phyloP scores from a whole-genome alignment of 92 coral and sea anemone genomes.

The Paragorgia papillata region DNA sequence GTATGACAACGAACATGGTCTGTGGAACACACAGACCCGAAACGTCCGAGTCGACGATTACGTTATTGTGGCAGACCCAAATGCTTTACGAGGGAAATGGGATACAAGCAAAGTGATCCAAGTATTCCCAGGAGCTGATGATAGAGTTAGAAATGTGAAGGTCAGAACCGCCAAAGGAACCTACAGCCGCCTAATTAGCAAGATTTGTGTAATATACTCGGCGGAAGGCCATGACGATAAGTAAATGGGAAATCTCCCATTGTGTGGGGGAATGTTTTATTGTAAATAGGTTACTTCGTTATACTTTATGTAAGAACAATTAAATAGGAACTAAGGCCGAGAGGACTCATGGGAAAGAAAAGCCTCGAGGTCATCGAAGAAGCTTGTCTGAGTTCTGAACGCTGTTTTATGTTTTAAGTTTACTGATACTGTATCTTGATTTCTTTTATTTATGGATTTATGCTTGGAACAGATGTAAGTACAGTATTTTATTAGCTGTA shows the following conservation, averaged over 20 bases:
- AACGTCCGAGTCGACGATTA: conserved; percentile 45
- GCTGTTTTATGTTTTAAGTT: too few species aligned
- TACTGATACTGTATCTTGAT: too few species aligned
- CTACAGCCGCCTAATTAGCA: conserved; percentile 37
- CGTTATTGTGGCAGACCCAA: conserved; percentile 34
- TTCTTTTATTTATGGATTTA: too few species aligned
- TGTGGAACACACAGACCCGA: conserved; percentile 21
- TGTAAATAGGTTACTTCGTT: too few species aligned
- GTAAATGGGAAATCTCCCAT: conserved; percentile 41
- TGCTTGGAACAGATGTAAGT: too few species aligned
- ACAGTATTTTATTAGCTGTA: too few species aligned
- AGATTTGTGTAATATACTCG: conserved; percentile 48
- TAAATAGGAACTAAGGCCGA: too few species aligned
- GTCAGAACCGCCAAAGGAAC: conserved; percentile 45
- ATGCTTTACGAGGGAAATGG: conserved; percentile 54
- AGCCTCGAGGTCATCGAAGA: too few species aligned
- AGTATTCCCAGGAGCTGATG: conserved; percentile 55
- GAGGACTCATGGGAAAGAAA: too few species aligned
- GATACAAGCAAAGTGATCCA: conserved; percentile 26
- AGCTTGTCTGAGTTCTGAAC: too few species aligned
- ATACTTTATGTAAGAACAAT: too few species aligned
- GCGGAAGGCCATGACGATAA: conserved; percentile 36
- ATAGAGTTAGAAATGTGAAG: conserved; percentile 49
- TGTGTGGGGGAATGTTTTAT: conserved; percentile 31
- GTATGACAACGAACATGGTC: conserved; percentile 53